Evolutionary conservation across 2,113 vertebrate species (phyloP), one percentile per base, ranked within the genome.

Genomic region (Trichomycterus rosablanca): DNA sequence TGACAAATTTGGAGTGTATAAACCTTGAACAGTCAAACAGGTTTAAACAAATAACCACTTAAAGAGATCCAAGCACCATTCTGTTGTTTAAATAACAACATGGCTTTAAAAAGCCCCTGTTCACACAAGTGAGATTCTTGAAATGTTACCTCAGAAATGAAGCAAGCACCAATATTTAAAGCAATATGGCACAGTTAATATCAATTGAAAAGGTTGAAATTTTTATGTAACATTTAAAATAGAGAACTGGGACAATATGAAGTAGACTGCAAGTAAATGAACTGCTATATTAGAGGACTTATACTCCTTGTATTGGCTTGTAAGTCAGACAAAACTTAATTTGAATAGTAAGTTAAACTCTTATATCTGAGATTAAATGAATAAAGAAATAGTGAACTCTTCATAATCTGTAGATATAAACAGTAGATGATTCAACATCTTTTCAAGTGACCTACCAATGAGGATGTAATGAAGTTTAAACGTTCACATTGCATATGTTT

Each of bases 101-200:
- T 18, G 28, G 14, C 10, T 3, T 2, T 20, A 45, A 44, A 22
- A 52, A 54, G 11, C 23, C 18, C 24, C 19, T 30, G 14, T 18
- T 40, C 61, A 63, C 37, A n/a, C 45, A 37, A n/a, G n/a, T 12
- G 23, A 14, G 34, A 50, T 18, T 16, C 32, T 42, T 18, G 20
- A 35, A 44, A 12, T 24, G 45, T 12, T 35, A 23, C 39, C 43
- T 48, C 54, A 59, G 46, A 51, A 32, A 35, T 16, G 42, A 37
- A 14, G 53, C 39, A 45, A 70, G 60, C 54, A 70, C 60, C 61
- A 70, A 30, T 14, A 40, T 64, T 40, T 46, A 22, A 60, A 67
- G 49, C 50, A 24, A 37, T 23, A 54, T n/a, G 16, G 43, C 56
- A 15, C 23, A 50, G 43, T 19, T 8, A 28, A 46, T 28, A 46